Evolutionary conservation across 1,140 invertebrate genomes (phyloP).

Genomic region (Drosophila pectinifera): DNA sequence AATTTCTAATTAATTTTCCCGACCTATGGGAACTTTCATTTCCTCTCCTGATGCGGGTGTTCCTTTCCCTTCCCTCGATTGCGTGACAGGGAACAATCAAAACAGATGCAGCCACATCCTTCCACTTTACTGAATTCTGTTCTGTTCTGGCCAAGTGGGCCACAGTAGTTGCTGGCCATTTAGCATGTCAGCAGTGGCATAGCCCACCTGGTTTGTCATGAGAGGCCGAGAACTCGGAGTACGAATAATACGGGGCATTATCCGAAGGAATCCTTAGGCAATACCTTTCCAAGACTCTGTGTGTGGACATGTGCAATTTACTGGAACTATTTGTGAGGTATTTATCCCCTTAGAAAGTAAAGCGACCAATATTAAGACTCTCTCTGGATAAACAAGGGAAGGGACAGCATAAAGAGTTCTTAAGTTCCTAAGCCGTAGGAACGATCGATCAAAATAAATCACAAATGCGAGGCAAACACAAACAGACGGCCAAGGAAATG

Average conservation of each 20-base stretch:
- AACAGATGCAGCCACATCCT: slow-evolving; percentile 47
- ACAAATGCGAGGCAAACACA: slow-evolving; percentile 64
- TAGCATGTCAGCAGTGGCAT: slow-evolving; percentile 43
- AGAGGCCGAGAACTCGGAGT: slow-evolving; percentile 14
- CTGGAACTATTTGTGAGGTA: slow-evolving; percentile 78
- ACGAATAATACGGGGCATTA: slow-evolving; percentile 8
- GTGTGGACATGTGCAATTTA: slow-evolving; percentile 80
- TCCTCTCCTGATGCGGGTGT: slow-evolving; percentile 38
- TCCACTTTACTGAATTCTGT: slow-evolving; percentile 43
- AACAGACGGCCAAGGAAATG: slow-evolving; percentile 29
- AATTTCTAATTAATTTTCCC: slow-evolving; percentile 37
- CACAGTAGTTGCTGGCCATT: slow-evolving; percentile 46
- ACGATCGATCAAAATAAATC: slow-evolving; percentile 82
- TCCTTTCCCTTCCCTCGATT: slow-evolving; percentile 20
- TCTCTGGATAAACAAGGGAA: slow-evolving; percentile 63
- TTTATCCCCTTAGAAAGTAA: slow-evolving; percentile 56
- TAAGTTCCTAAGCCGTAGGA: slow-evolving; percentile 61
- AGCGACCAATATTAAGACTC: slow-evolving; percentile 74
- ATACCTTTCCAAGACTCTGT: slow-evolving; percentile 9
- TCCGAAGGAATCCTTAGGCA: slow-evolving; percentile 17
- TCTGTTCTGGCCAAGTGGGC: slow-evolving; percentile 37
- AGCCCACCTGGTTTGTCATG: slow-evolving; percentile 49
- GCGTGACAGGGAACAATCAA: slow-evolving; percentile 44
- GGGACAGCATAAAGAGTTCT: slow-evolving; percentile 34
- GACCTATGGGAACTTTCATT: slow-evolving; percentile 24